phyloP scores from a whole-genome alignment of 2,888 invertebrate genomes.

The Omphaloscelis lunosa region DNA sequence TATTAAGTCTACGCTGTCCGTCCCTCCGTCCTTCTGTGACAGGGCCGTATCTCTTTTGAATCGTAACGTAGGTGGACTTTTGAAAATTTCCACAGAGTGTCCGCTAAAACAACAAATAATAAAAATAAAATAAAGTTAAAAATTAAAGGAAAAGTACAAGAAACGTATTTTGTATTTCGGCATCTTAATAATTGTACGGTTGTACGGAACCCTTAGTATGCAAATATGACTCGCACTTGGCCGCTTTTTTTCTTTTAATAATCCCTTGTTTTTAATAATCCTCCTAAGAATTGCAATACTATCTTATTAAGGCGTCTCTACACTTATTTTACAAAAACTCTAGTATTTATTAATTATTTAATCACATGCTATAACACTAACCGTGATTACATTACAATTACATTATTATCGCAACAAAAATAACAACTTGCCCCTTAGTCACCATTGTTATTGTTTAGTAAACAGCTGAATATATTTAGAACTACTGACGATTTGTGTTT shows the following conservation, averaged over 20 bases:
- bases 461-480: constrained; percentile 22
- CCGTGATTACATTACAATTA: neutral
- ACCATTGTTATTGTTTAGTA: constrained; percentile 13
- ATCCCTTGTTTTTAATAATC: neutral
- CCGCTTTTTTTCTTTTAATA: neutral
- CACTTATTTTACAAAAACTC: neutral
- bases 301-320: neutral
- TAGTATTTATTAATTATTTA: neutral
- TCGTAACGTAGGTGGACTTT: neutral
- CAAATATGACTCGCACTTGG: neutral
- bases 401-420: neutral
- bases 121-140: neutral
- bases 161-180: no score
- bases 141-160: neutral
- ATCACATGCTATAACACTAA: neutral
- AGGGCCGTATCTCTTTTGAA: neutral
- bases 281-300: neutral
- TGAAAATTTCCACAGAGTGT: no score
- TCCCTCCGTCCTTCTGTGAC: neutral
- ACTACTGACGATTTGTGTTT: neutral
- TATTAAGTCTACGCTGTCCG: no score
- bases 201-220: neutral
- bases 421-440: neutral
- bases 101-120: neutral
- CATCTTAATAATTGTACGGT: neutral